phyloP scores from a whole-genome alignment of 2,797 vertebrate species.

The Dicrostonyx torquatus region DNA sequence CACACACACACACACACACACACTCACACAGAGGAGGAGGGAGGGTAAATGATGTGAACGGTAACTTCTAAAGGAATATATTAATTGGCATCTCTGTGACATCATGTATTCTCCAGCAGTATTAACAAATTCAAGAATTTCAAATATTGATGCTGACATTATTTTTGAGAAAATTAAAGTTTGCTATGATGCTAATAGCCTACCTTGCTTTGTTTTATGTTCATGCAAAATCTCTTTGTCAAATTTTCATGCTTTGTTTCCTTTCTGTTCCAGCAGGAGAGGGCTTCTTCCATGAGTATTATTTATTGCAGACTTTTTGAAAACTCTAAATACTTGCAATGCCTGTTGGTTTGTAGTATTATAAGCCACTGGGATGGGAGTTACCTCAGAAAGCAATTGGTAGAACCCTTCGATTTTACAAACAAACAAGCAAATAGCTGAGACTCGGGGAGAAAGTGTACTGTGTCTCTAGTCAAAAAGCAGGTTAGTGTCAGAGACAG shows the following conservation, averaged over 20 bases:
- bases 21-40: neutral
- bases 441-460: neutral
- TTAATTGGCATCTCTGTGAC: neutral
- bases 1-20: neutral
- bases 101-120: neutral
- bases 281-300: neutral
- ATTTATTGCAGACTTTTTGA: neutral
- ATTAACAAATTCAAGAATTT: constrained; percentile 20
- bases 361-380: neutral
- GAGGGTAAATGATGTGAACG: neutral
- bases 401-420: neutral
- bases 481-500: neutral
- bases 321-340: neutral
- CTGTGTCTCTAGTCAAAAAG: neutral
- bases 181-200: neutral
- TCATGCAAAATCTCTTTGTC: neutral
- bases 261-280: neutral
- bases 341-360: neutral
- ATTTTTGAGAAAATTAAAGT: constrained; percentile 13
- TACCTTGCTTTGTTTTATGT: constrained; percentile 18
- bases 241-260: neutral
- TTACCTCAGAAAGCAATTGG: neutral
- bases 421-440: neutral
- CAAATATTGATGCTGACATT: neutral
- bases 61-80: neutral